Evolutionary conservation across 92 coral and sea anemone species (phyloP).

Genomic region (Actinernus sp.): DNA sequence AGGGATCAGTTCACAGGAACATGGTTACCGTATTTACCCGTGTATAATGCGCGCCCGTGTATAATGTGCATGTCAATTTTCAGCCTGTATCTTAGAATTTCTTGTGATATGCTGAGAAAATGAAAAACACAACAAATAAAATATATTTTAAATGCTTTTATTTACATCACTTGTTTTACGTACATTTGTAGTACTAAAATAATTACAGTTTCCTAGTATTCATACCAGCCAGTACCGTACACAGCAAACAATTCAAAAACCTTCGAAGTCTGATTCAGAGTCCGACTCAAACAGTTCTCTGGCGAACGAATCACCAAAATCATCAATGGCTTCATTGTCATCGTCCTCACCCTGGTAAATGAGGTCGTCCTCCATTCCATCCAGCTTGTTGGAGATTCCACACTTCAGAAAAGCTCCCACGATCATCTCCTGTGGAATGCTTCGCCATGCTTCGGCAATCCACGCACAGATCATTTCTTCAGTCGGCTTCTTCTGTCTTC

Average conservation of each 20-base stretch:
- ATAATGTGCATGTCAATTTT: no score
- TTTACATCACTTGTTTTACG: no score
- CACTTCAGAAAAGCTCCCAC: slow-evolving; percentile 32
- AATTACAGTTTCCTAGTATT: no score
- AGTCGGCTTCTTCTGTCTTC: slow-evolving; percentile 31
- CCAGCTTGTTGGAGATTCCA: slow-evolving; percentile 42
- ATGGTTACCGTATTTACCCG: no score
- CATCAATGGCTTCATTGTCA: neutral
- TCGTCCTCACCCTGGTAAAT: slow-evolving; percentile 6
- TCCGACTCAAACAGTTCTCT: slow-evolving; percentile 26
- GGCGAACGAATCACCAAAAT: slow-evolving; percentile 3
- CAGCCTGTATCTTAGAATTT: no score
- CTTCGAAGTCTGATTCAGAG: slow-evolving; percentile 32
- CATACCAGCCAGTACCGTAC: no score
- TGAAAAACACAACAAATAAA: no score
- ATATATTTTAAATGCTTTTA: no score
- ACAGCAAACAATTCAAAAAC: slow-evolving; percentile 12
- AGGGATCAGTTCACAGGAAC: no score
- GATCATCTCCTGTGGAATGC: slow-evolving; percentile 22
- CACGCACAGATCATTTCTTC: slow-evolving; percentile 25
- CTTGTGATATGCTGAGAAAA: no score
- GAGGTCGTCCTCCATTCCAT: slow-evolving; percentile 27
- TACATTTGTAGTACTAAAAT: no score
- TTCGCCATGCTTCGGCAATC: slow-evolving; percentile 29
- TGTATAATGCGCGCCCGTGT: no score